Conservation (phyloP, 2,888 invertebrate species). For the Pachydiplax longipennis region DNA sequence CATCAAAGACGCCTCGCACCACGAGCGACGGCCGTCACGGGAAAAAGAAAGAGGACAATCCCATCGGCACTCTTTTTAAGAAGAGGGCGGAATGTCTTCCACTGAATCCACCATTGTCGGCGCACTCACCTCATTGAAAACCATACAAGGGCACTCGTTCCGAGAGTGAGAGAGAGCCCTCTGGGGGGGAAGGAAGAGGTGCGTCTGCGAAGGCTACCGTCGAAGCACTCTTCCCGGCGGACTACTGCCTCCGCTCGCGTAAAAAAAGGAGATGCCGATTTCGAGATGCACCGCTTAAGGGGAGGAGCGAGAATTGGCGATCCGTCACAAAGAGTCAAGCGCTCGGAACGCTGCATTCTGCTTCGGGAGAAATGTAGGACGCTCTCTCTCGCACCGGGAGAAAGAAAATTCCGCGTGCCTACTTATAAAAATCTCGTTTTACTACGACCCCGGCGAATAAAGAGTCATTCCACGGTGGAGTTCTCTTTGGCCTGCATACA, state of each 20-base stretch:
- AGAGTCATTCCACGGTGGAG: background rate
- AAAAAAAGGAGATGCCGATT: too few relatives aligned
- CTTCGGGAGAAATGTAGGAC: background rate
- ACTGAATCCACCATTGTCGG: background rate
- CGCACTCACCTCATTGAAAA: background rate
- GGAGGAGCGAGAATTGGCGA: background rate
- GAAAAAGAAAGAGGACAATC: too few relatives aligned
- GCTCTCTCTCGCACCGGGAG: background rate
- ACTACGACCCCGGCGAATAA: background rate
- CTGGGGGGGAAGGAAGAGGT: background rate
- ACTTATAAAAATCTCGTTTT: background rate
- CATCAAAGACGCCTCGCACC: too few relatives aligned
- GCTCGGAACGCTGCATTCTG: background rate
- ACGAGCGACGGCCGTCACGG: too few relatives aligned
- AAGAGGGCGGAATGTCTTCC: background rate
- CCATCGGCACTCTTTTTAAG: background rate
- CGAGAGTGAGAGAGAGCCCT: background rate
- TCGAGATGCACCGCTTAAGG: background rate
- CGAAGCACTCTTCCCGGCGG: too few relatives aligned
- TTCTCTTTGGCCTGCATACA: background rate
- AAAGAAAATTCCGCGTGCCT: background rate
- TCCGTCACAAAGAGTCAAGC: background rate
- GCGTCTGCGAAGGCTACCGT: background rate
- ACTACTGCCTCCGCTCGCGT: too few relatives aligned
- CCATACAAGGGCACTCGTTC: background rate